Conservation (phyloP, 2,113 vertebrate genomes). For the Ibidorhyncha struthersii region DNA sequence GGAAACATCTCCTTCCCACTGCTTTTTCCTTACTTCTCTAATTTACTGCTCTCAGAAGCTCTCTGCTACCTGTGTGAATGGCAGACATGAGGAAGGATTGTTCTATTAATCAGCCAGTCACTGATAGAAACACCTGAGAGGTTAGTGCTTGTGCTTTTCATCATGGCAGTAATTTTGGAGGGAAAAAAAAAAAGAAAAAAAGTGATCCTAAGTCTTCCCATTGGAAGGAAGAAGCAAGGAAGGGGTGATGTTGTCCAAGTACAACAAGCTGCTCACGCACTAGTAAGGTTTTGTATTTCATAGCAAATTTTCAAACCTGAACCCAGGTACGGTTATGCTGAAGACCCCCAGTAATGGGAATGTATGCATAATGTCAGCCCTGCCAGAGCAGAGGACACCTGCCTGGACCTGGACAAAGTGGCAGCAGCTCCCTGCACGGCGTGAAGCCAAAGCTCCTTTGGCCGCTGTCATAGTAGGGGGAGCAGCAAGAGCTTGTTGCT, state of each 20-base stretch:
- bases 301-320: background rate
- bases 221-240: background rate
- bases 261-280: background rate
- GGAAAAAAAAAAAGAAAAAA: background rate
- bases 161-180: background rate
- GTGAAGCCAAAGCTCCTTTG: background rate
- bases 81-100: background rate
- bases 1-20: background rate
- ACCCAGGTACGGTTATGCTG: background rate
- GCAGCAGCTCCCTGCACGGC: background rate
- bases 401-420: background rate
- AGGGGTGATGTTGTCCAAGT: background rate
- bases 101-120: accelerated
- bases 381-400: background rate
- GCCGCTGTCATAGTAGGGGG: background rate
- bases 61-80: background rate
- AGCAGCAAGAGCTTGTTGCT: background rate
- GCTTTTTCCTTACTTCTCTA: background rate
- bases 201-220: background rate
- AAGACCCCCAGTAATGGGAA: accelerated
- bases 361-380: background rate
- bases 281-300: background rate
- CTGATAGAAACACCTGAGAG: background rate
- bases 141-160: background rate
- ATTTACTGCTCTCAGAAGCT: background rate